These are phyloP conservation scores for Upupa epops DNA, from an alignment of 2,113 vertebrate species.

Conservation along the genomic window DNA sequence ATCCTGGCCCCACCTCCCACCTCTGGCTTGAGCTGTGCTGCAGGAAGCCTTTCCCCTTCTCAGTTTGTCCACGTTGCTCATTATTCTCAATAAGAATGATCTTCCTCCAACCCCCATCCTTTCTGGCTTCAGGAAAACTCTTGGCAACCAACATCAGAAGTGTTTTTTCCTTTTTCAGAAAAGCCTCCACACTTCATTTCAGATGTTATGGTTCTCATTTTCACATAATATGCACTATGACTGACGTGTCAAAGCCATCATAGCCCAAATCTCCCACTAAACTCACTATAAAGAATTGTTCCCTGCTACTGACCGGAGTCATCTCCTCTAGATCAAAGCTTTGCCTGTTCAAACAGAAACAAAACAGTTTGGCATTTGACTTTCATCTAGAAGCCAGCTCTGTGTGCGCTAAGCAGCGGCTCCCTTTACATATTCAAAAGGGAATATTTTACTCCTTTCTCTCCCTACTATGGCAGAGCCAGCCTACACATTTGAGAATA, in stretches of 20 bases:
- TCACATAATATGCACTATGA: neutral
- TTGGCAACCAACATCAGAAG: neutral
- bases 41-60: neutral
- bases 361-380: constrained; percentile 46
- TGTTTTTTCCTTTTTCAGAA: neutral
- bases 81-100: neutral
- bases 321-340: constrained; percentile 57
- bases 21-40: neutral
- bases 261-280: neutral
- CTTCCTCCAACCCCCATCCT: neutral
- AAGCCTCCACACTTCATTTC: constrained; percentile 21
- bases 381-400: constrained; percentile 50
- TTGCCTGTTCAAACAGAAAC: constrained; percentile 42
- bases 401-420: constrained; percentile 10
- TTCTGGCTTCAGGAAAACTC: constrained; percentile 19
- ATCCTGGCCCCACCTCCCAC: neutral
- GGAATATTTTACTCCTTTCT: neutral
- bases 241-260: constrained; percentile 19
- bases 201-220: constrained; percentile 47
- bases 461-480: neutral
- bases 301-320: constrained; percentile 39
- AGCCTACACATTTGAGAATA: neutral
- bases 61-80: neutral
- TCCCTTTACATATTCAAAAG: constrained; percentile 13
- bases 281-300: constrained; percentile 37